A percentile compares a stretch with the other conserved stretches of the same genome.
Conservation (phyloP, 2,797 vertebrate genomes). For the Urocyon cinereoargenteus region DNA sequence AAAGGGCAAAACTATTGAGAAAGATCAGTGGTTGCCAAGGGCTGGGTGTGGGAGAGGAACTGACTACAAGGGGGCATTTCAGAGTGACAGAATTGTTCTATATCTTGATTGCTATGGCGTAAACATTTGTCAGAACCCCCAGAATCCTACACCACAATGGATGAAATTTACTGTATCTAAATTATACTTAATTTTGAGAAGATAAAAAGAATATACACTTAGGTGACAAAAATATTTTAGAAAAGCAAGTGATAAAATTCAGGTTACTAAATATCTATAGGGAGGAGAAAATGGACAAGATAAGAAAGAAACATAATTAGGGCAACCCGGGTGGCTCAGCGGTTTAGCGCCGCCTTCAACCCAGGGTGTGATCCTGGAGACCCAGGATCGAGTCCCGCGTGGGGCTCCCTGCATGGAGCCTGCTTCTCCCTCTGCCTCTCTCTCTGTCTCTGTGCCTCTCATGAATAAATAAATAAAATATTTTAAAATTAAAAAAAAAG, state of each 20-base stretch:
- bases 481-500: too few relatives aligned
- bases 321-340: too few relatives aligned
- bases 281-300: conserved; percentile 19
- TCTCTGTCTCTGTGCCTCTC: too few relatives aligned
- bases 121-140: background rate
- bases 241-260: conserved; percentile 26
- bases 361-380: too few relatives aligned
- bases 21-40: background rate
- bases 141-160: background rate
- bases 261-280: background rate
- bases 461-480: too few relatives aligned
- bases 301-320: background rate
- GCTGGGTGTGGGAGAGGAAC: background rate
- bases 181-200: conserved; percentile 35
- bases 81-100: background rate
- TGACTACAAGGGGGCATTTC: background rate
- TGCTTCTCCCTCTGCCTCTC: too few relatives aligned
- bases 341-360: too few relatives aligned
- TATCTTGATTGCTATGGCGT: background rate
- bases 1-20: conserved; percentile 1
- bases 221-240: conserved; percentile 37
- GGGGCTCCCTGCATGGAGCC: too few relatives aligned
- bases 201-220: conserved; percentile 1
- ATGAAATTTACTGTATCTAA: background rate
- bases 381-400: too few relatives aligned